Percentiles rank a stretch among this genome's conserved stretches.
These are phyloP conservation scores for Mactra quadrangularis DNA, from an alignment of 1,140 invertebrate genomes.

Conservation along the genomic window DNA sequence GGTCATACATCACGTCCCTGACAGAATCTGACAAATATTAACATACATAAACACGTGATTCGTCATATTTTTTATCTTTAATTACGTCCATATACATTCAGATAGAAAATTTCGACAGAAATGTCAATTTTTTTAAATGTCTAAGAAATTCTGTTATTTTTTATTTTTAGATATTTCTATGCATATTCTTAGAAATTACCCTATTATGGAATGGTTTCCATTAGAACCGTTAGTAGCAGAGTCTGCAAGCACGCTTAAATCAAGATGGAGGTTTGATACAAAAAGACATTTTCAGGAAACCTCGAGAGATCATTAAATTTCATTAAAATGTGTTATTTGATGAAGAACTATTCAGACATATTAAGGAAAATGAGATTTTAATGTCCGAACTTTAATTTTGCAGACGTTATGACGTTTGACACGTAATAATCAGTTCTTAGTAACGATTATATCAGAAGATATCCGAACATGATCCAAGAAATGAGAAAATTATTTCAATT, in stretches of 20 bases:
- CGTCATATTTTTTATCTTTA: conserved; percentile 50
- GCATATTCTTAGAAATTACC: too few species aligned
- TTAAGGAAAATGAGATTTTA: conserved; percentile 26
- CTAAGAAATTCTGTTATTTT: too few species aligned
- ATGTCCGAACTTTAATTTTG: not conserved
- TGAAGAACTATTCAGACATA: not conserved
- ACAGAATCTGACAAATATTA: conserved; percentile 12
- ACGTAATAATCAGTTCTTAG: too few species aligned
- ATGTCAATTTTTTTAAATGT: conserved; percentile 39
- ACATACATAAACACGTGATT: conserved; percentile 34
- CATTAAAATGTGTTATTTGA: conserved; percentile 36
- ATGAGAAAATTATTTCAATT: too few species aligned
- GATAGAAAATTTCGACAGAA: conserved; percentile 39
- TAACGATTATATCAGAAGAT: too few species aligned
- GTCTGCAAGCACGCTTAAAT: not conserved
- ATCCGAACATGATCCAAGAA: too few species aligned
- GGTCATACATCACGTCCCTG: conserved; percentile 2
- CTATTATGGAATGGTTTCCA: too few species aligned
- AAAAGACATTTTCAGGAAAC: conserved; percentile 1
- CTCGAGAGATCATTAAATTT: conserved; percentile 27
- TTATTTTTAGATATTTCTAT: too few species aligned
- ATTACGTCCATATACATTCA: conserved; percentile 30
- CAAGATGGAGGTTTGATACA: conserved; percentile 24
- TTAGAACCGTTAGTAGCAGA: too few species aligned
- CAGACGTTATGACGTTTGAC: too few species aligned